Base-by-base conservation (phyloP, 2,113 vertebrate genomes). In the Bufo bufo region DNA sequence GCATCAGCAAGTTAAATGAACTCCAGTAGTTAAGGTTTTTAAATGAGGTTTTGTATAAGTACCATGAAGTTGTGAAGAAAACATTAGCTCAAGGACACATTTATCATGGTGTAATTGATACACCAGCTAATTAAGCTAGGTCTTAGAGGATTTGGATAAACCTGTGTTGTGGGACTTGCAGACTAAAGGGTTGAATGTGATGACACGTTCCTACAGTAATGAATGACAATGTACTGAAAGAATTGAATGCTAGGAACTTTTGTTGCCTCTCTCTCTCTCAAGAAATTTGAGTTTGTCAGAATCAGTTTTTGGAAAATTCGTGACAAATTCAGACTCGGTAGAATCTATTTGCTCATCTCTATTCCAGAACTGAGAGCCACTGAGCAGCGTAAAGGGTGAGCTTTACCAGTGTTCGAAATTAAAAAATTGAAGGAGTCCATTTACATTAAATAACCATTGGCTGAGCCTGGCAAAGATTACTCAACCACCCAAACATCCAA, bases 21-120 rank as follows among this genome's bases (percentile, higher is more conserved):
- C 90, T 90, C 91, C 81, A 92, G 91, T 92, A 91, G 90, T 92
- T 93, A 92, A 92, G 90, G 87, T 91, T 92, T 91, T 92, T 92
- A 92, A 92, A 92, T 92, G 87, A 90, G 89, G 88, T 89, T 89
- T 86, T 84, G 79, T 86, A 90, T 89, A 91, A 90, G 89, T 83
- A 90, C 85, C 78, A 90, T 88, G 86, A 69, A 91, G 90, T 92
- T 93, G 89, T 79, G 58, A 90, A 90, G 71, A 85, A 91, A 89
- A 75, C 90, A 91, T 90, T 87, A 81, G 77, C 86, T 87, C 77
- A 87, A 82, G 85, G 85, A 87, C 65, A 47, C 88, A 91, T 92
- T 91, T 86, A 90, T 92, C 91, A 92, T 89, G 90, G 88, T 83
- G 90, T 92, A 93, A 91, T 84, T 91, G 91, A 92, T 58, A 86